Conservation (phyloP, 2,888 invertebrate species). For the Cataglyphis cursor region DNA sequence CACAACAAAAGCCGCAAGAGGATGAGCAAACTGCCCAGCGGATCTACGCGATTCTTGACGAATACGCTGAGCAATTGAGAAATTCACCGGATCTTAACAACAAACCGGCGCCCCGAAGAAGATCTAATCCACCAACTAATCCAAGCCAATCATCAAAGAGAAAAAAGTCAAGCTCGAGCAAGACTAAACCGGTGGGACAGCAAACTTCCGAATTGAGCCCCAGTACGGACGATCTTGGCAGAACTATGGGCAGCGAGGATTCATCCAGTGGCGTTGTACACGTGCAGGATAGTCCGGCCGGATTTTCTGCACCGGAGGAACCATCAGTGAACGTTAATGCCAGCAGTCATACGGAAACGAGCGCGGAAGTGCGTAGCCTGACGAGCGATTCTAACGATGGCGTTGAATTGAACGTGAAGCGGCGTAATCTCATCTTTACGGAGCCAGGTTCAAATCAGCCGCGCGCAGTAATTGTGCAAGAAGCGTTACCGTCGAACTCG, state of each 20-base stretch:
- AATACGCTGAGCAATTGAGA: constrained; percentile 93
- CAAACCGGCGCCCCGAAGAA: constrained; percentile 92
- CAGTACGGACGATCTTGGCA: constrained; percentile 90
- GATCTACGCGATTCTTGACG: constrained; percentile 93
- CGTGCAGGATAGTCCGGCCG: constrained; percentile 86
- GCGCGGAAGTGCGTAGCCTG: constrained; percentile 80
- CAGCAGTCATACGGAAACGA: constrained; percentile 73
- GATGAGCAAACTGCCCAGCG: constrained; percentile 94
- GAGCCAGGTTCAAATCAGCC: constrained; percentile 83
- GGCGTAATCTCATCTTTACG: constrained; percentile 83
- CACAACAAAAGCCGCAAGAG: constrained; percentile 92
- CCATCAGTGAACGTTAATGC: constrained; percentile 58
- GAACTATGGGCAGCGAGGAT: constrained; percentile 92
- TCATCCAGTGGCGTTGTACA: constrained; percentile 90
- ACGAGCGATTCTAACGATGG: constrained; percentile 84
- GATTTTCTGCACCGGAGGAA: constrained; percentile 83
- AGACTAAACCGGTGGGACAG: constrained; percentile 88
- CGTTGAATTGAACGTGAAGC: constrained; percentile 80
- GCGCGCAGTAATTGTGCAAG: constrained; percentile 85
- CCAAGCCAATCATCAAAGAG: constrained; percentile 91
- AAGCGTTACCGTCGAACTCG: constrained; percentile 81
- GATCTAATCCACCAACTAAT: constrained; percentile 92
- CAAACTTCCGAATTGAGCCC: constrained; percentile 89
- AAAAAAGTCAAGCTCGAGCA: constrained; percentile 90
- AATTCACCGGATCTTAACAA: constrained; percentile 93